Percentiles rank a stretch among this genome's conserved stretches.
These are phyloP conservation scores for Aradophagus sp. DNA, from an alignment of 1,140 invertebrate genomes.

Conservation along the genomic window DNA sequence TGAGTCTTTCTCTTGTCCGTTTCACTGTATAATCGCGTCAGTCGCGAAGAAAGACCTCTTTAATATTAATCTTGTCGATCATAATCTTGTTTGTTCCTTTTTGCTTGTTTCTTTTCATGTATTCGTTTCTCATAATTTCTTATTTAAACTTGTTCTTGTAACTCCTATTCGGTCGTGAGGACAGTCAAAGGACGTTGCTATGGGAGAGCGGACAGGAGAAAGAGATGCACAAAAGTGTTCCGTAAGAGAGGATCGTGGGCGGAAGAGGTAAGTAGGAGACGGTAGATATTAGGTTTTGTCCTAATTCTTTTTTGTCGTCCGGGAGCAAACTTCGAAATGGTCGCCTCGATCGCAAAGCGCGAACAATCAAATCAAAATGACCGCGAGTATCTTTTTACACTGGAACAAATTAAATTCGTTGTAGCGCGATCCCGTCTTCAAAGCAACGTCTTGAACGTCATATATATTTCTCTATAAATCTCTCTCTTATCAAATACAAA, in stretches of 20 bases:
- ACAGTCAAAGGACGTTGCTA: slow-evolving; percentile 42
- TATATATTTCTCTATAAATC: slow-evolving; percentile 51
- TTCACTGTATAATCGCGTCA: slow-evolving; percentile 29
- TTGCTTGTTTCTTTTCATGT: slow-evolving; percentile 1
- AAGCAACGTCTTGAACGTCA: slow-evolving; percentile 43
- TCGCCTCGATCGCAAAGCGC: slow-evolving; percentile 44
- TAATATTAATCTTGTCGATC: slow-evolving; percentile 49
- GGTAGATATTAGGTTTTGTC: slow-evolving; percentile 56
- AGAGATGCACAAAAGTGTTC: slow-evolving; percentile 39
- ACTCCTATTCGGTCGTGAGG: slow-evolving; percentile 50
- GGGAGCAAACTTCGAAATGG: slow-evolving; percentile 65
- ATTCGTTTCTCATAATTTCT: slow-evolving; percentile 14
- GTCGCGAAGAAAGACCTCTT: slow-evolving; percentile 41
- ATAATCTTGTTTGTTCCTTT: slow-evolving; percentile 14
- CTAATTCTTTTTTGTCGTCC: slow-evolving; percentile 54
- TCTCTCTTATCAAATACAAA: slow-evolving; percentile 41
- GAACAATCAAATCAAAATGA: slow-evolving; percentile 44
- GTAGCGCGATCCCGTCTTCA: slow-evolving; percentile 32
- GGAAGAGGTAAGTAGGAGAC: slow-evolving; percentile 60
- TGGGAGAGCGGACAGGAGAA: slow-evolving; percentile 20
- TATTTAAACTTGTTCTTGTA: slow-evolving; percentile 34
- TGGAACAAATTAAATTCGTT: slow-evolving; percentile 43
- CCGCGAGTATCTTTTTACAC: slow-evolving; percentile 20
- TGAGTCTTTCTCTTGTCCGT: slow-evolving; percentile 27
- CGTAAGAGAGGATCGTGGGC: slow-evolving; percentile 42